Percentiles rank a stretch among this genome's conserved stretches.
Conservation (phyloP, 1,140 invertebrate species). For the Rhyzopertha dominica region DNA sequence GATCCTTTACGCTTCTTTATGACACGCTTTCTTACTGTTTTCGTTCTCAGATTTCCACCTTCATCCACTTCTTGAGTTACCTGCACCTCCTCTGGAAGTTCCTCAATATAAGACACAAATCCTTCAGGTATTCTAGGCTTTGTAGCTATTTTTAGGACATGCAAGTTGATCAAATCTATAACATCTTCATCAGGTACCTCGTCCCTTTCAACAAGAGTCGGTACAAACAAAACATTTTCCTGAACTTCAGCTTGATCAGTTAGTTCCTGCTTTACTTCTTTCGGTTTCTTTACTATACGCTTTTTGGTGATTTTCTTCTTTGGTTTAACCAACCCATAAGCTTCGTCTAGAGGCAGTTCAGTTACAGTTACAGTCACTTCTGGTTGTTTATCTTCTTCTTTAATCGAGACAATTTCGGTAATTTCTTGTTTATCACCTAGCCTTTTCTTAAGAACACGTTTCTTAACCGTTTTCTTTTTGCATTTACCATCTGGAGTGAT, state of each 20-base stretch:
- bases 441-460: conserved; percentile 30
- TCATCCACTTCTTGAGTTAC: conserved; percentile 16
- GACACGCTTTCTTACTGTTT: conserved; percentile 28
- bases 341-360: conserved; percentile 3
- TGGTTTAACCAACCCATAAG: too few species aligned
- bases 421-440: conserved; percentile 30
- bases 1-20: conserved; percentile 33
- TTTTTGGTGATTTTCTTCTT: too few species aligned
- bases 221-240: too few species aligned
- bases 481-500: conserved; percentile 23
- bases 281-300: too few species aligned
- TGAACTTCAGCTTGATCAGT: too few species aligned
- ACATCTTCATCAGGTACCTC: conserved; percentile 15
- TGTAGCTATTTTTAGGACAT: too few species aligned
- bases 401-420: conserved; percentile 34
- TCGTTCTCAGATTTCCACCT: conserved; percentile 31
- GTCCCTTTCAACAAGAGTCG: too few species aligned
- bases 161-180: background rate
- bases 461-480: conserved; percentile 32
- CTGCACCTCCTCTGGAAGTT: conserved; percentile 21
- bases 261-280: too few species aligned
- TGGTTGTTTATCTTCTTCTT: conserved; percentile 24
- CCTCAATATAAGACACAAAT: conserved; percentile 22
- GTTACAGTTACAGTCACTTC: conserved; percentile 30
- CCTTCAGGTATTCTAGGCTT: too few species aligned